These are phyloP conservation scores for Troglohyphantes excavatus DNA, from an alignment of 2,888 invertebrate species.

Conservation along the genomic window DNA sequence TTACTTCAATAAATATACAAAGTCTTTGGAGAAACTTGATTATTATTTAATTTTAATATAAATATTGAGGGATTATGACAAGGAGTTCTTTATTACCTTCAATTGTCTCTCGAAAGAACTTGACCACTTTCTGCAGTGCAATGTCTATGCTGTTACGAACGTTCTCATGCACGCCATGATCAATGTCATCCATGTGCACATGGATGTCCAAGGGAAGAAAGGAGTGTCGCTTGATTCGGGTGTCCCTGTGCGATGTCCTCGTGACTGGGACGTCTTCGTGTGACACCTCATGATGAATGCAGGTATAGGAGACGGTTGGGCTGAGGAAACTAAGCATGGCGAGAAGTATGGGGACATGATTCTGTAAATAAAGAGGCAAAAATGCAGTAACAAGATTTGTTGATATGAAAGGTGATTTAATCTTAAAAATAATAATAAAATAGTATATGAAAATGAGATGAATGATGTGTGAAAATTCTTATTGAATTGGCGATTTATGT, in stretches of 20 bases:
- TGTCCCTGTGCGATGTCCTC: neutral
- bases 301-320: neutral
- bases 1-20: no score
- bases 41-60: no score
- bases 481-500: no score
- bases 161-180: neutral
- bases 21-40: no score
- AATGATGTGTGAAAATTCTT: no score
- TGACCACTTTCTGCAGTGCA: conserved; percentile 10
- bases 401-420: no score
- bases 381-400: no score
- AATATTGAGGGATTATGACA: no score
- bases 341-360: neutral
- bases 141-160: conserved; percentile 1
- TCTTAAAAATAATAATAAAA: no score
- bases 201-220: conserved; percentile 18
- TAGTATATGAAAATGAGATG: no score
- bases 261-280: conserved; percentile 1
- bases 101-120: conserved; percentile 8
- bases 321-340: neutral
- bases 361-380: conserved; percentile 18
- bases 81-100: neutral
- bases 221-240: neutral
- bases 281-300: conserved; percentile 43
- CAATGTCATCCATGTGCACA: conserved; percentile 31